Evolutionary conservation across 2,888 invertebrate species (phyloP), one percentile per base, ranked within the genome.

Genomic region (Pseudoips prasinana): DNA sequence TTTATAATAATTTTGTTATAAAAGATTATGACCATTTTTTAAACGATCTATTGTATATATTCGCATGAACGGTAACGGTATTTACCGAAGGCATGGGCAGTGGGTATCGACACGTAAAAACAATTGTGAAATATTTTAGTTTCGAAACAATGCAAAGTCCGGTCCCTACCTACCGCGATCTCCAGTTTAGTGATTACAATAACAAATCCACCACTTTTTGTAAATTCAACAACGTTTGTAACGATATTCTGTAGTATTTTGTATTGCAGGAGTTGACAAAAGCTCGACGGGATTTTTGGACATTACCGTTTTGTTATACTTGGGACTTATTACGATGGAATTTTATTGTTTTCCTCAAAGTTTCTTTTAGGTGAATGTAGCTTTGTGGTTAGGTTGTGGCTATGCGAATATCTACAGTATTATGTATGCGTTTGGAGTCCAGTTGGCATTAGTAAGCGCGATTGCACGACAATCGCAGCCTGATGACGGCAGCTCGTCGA

Each of bases 391-490:
- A 50, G 55, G 51, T 30, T 36, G 39, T 55, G 47, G 46, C 44
- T 48, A 58, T 56, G 59, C 58, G 55, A 63, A 63, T 64, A 62
- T 56, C 51, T 61, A 56, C 57, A 45, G 30, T 52, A 65, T 74
- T 71, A 69, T 48, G 69, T 74, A 73, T 73, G 69, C 67, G 66
- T 62, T 60, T 58, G 61, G 65, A 64, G 73, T 73, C 65, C 68
- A 68, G 67, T 73, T 72, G 75, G 72, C 78, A 80, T 84, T 78
- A 74, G 78, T 74, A 76, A 74, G 72, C 64, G 66, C 70, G 72
- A 73, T 71, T 72, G 79, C 71, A 76, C 74, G 75, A 77, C 81
- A 79, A 73, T 71, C 69, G 76, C 70, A 64, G 64, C 65, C 64
- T 70, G 77, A 74, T 79, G 84, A 80, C 78, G 81, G 75, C 74